Percentiles rank a stretch among this genome's conserved stretches.
phyloP scores from a whole-genome alignment of 2,113 vertebrate genomes.

The Spizaetus ornatus region DNA sequence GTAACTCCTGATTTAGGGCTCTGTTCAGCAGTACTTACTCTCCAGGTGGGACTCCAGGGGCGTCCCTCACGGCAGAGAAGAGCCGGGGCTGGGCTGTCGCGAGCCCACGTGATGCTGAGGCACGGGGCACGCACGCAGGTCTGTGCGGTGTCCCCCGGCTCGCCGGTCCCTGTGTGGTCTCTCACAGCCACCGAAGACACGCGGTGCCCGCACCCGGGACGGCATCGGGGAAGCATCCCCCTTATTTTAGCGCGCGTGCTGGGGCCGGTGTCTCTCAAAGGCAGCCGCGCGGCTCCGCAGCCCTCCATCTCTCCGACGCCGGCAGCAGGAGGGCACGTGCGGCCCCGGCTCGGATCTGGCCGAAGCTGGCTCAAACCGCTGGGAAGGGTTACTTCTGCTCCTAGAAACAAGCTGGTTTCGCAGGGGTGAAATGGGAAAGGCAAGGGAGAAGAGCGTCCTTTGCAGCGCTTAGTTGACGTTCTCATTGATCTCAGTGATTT shows the following conservation, averaged over 20 bases:
- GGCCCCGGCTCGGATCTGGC: neutral
- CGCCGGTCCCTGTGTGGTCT: neutral
- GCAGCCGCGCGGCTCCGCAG: fast-evolving
- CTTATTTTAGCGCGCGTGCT: fast-evolving
- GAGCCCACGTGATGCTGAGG: fast-evolving
- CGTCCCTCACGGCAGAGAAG: neutral
- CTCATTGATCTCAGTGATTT: constrained; percentile 45
- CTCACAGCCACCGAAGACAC: fast-evolving
- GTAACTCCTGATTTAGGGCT: constrained; percentile 46
- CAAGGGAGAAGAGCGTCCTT: neutral
- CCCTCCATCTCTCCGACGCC: neutral
- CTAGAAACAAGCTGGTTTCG: neutral
- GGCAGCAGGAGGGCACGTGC: fast-evolving
- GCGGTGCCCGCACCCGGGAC: fast-evolving
- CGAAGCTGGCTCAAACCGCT: neutral
- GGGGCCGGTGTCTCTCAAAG: neutral
- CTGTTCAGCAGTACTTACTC: neutral
- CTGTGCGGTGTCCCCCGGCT: fast-evolving
- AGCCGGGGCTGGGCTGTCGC: neutral
- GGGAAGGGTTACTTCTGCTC: neutral
- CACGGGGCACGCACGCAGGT: fast-evolving
- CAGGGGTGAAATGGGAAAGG: neutral
- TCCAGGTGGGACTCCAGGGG: neutral
- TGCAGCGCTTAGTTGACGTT: neutral
- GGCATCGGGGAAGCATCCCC: neutral